Percentiles rank a stretch among this genome's conserved stretches.
phyloP scores from a whole-genome alignment of 2,113 vertebrate species.

The Craseonycteris thonglongyai region DNA sequence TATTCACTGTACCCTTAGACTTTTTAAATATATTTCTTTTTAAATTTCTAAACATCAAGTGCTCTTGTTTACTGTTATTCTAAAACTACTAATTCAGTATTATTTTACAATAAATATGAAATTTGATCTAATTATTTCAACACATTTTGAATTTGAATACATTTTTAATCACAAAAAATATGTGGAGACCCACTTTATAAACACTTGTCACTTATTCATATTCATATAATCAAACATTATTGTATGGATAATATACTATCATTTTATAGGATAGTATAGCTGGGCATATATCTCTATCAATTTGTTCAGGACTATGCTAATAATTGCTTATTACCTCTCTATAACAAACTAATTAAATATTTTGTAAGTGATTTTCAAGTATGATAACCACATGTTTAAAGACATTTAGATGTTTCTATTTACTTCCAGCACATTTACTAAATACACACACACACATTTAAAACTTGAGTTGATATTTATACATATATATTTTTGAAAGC shows the following conservation, averaged over 20 bases:
- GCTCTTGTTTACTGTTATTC: not conserved
- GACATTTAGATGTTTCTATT: not conserved
- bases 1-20: not conserved
- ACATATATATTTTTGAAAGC: not conserved
- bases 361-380: not conserved
- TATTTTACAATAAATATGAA: not conserved
- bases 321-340: not conserved
- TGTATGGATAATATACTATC: too few species aligned
- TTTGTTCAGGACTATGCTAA: not conserved
- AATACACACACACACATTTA: not conserved
- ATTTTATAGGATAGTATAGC: not conserved
- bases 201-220: not conserved
- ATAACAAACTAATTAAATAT: not conserved
- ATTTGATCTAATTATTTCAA: not conserved
- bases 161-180: not conserved
- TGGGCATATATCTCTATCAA: not conserved
- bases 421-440: not conserved
- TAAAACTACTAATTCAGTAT: not conserved
- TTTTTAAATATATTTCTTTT: not conserved
- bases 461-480: not conserved
- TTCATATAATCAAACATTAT: not conserved
- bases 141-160: not conserved
- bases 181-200: not conserved
- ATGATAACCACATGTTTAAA: not conserved
- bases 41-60: not conserved